Conservation (phyloP, 2,888 invertebrate genomes). For the Pyrochroa serraticornis region DNA sequence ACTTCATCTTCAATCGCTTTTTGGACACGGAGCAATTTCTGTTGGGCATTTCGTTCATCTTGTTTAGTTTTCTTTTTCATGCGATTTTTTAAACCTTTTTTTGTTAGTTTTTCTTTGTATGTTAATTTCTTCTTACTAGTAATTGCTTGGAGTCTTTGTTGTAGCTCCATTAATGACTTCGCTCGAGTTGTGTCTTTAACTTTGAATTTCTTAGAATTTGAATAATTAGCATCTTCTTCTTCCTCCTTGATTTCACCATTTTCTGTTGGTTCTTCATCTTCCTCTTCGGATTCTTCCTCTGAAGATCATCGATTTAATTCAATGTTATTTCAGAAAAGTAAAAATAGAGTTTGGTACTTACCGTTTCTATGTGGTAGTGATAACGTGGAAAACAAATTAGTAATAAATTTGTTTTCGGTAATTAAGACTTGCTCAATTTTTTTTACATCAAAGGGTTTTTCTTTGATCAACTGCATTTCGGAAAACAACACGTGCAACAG, state of each 20-base stretch:
- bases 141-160: constrained; percentile 67
- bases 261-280: constrained; percentile 38
- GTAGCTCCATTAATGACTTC: constrained; percentile 68
- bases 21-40: constrained; percentile 55
- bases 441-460: constrained; percentile 49
- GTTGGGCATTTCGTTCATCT: constrained; percentile 61
- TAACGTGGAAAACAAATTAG: constrained; percentile 64
- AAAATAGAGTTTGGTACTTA: constrained; percentile 29
- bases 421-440: constrained; percentile 57
- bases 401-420: constrained; percentile 65
- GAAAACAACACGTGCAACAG: too few relatives aligned
- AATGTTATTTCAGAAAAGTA: constrained; percentile 3
- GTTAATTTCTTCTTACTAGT: constrained; percentile 67
- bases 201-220: constrained; percentile 33
- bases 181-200: constrained; percentile 60
- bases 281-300: constrained; percentile 55
- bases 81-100: constrained; percentile 71
- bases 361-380: constrained; percentile 58
- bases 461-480: constrained; percentile 41
- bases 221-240: constrained; percentile 21
- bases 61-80: constrained; percentile 71
- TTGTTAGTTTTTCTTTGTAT: constrained; percentile 70
- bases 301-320: constrained; percentile 21
- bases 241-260: constrained; percentile 21
- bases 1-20: constrained; percentile 44